Conservation (phyloP, 2,888 invertebrate species). For the Aplocera efformata region DNA sequence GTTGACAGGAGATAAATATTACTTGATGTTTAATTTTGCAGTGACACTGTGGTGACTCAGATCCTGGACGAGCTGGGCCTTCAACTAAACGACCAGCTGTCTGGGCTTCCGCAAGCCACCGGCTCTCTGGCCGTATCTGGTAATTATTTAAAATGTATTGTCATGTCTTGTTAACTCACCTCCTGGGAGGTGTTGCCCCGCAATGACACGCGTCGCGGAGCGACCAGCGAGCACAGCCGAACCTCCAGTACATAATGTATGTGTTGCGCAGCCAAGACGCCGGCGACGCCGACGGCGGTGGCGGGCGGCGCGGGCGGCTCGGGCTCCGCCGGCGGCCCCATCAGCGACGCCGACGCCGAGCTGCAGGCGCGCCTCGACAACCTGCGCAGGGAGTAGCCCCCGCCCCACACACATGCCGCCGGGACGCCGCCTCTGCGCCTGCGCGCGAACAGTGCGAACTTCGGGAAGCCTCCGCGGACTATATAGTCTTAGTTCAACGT, state of each 20-base stretch:
- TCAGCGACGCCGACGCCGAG: slow-evolving; percentile 96
- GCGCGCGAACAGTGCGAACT: too few species aligned
- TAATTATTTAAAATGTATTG: too few species aligned
- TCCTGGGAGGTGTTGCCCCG: too few species aligned
- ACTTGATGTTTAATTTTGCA: slow-evolving; percentile 50
- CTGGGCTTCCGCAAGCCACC: slow-evolving; percentile 88
- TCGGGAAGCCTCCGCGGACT: too few species aligned
- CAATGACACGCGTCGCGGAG: too few species aligned
- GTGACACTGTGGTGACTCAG: slow-evolving; percentile 96
- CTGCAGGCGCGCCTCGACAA: slow-evolving; percentile 98
- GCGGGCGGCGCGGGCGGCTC: slow-evolving; percentile 55
- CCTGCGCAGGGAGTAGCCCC: slow-evolving; percentile 88
- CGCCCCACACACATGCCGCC: background rate
- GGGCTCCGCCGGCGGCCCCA: slow-evolving; percentile 55
- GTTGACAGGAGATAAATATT: too few species aligned
- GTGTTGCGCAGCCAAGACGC: slow-evolving; percentile 77
- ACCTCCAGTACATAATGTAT: too few species aligned
- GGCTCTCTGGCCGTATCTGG: slow-evolving; percentile 80
- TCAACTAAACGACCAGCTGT: slow-evolving; percentile 95
- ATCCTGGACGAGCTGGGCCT: slow-evolving; percentile 98
- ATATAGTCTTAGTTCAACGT: too few species aligned
- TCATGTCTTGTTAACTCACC: too few species aligned
- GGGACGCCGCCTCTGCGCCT: too few species aligned
- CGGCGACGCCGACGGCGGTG: slow-evolving; percentile 78
- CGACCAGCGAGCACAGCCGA: too few species aligned